Base-by-base conservation (phyloP, 2,113 vertebrate genomes). In the Lepidothrix coronata region DNA sequence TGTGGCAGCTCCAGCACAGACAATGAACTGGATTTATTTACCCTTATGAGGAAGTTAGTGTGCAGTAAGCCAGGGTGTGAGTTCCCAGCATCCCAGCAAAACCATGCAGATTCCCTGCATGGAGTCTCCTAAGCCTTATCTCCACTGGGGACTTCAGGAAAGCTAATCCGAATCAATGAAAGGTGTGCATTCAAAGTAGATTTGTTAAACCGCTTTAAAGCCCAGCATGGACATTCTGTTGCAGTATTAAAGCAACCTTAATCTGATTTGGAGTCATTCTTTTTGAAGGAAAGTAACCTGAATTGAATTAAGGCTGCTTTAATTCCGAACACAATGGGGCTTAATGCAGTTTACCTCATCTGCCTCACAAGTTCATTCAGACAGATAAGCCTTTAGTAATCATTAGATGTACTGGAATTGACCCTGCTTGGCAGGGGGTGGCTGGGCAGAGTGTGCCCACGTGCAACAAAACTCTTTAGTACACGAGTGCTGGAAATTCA, bases 161-260 rank as follows among this genome's bases (percentile, higher is more conserved):
- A 89, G 37, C 31, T 58, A 85, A 85, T 94, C n/a, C 0, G 2
- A 96, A 94, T 96, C 76, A 65, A 93, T 62, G 93, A 95, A 95
- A 96, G 91, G 87, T 96, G 93, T 94, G 74, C 71, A 76, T 93
- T 89, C 61, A 94, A 95, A 93, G 94, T 62, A 96, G 95, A 97
- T 97, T 83, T 97, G 94, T 96, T 96, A 93, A 93, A 96, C 91
- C 96, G 95, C 63, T 88, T 96, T 96, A 89, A 95, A 97, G 94
- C 93, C 95, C 94, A 96, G 87, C 96, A 97, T 96, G 95, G 94
- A 96, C 95, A 97, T 97, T 96, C 91, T 97, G 94, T 96, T 96
- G 91, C 95, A 97, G 96, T 33, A 82, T 95, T 91, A 96, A 96
- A 93, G 89, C 95, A 97, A 23, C 94, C 96, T 96, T 96, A 96